phyloP scores from a whole-genome alignment of 1,140 invertebrate genomes.

The Drosophila albomicans region DNA sequence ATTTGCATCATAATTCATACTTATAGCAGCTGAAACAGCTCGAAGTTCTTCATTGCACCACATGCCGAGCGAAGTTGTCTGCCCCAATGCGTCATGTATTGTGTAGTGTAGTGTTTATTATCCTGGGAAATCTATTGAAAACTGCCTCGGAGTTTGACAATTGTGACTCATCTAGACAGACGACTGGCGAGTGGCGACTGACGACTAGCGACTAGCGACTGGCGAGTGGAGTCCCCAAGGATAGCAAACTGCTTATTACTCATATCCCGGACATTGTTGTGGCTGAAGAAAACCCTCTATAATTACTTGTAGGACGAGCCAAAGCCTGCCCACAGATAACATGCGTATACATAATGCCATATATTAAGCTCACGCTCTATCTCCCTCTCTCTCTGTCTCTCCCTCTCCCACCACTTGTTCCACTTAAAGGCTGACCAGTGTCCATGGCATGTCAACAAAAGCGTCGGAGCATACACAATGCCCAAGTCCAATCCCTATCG shows the following conservation, averaged over 20 bases:
- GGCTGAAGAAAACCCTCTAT: conserved; percentile 23
- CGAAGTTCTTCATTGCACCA: background rate
- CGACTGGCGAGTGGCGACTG: background rate
- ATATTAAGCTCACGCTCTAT: conserved; percentile 44
- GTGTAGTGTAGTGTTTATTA: background rate
- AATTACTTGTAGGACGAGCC: conserved; percentile 54
- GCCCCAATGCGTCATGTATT: conserved; percentile 6
- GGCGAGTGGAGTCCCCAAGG: conserved; percentile 52
- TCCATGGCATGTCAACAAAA: conserved; percentile 60
- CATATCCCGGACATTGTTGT: conserved; percentile 6
- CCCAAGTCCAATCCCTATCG: background rate
- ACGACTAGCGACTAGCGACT: background rate
- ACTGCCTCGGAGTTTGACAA: conserved; percentile 33
- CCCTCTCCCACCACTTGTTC: background rate
- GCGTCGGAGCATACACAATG: conserved; percentile 19
- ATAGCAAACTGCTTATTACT: conserved; percentile 64
- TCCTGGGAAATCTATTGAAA: conserved; percentile 73
- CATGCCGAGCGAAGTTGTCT: background rate
- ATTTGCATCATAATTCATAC: conserved; percentile 50
- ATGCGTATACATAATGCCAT: conserved; percentile 70
- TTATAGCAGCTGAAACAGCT: conserved; percentile 7
- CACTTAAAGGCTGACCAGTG: conserved; percentile 32
- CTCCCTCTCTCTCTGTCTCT: background rate
- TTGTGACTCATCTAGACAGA: conserved; percentile 44
- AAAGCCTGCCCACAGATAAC: conserved; percentile 47